A percentile compares a stretch with the other conserved stretches of the same genome.
These are phyloP conservation scores for Philonicus albiceps DNA, from an alignment of 2,888 invertebrate genomes.

Conservation along the genomic window DNA sequence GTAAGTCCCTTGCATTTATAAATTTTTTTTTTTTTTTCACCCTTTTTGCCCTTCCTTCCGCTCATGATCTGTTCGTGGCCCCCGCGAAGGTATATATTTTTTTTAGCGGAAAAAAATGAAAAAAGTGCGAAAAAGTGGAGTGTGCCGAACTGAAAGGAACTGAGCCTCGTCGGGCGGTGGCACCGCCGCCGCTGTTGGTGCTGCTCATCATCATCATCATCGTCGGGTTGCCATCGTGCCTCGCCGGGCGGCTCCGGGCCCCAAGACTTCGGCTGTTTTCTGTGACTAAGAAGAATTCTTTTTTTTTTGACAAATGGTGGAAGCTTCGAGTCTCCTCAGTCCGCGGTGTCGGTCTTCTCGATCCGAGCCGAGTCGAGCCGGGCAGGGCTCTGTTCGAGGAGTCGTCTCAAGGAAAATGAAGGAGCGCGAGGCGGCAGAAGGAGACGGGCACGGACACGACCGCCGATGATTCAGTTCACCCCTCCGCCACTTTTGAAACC, in stretches of 20 bases:
- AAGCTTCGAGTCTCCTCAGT: neutral
- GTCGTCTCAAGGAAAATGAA: neutral
- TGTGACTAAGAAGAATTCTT: neutral
- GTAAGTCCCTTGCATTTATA: conserved; percentile 6
- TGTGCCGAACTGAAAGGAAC: neutral
- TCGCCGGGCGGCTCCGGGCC: neutral
- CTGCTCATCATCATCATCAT: neutral
- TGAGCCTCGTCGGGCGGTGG: neutral
- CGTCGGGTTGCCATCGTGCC: neutral
- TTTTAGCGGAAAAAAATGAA: neutral
- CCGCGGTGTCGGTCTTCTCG: neutral
- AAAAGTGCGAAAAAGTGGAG: neutral
- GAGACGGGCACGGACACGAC: neutral
- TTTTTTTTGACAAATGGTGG: neutral
- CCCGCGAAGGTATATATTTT: neutral
- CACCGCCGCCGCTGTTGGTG: neutral
- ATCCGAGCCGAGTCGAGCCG: neutral
- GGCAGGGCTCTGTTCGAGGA: neutral
- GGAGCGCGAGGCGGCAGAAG: neutral
- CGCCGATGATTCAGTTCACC: conserved; percentile 28
- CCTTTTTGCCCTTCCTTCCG: neutral
- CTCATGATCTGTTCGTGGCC: neutral
- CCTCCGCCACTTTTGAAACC: neutral
- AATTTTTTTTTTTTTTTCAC: neutral
- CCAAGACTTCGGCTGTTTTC: neutral